Base-by-base conservation (phyloP, 64 coral and sea anemone species). In the Stylophora pistillata region DNA sequence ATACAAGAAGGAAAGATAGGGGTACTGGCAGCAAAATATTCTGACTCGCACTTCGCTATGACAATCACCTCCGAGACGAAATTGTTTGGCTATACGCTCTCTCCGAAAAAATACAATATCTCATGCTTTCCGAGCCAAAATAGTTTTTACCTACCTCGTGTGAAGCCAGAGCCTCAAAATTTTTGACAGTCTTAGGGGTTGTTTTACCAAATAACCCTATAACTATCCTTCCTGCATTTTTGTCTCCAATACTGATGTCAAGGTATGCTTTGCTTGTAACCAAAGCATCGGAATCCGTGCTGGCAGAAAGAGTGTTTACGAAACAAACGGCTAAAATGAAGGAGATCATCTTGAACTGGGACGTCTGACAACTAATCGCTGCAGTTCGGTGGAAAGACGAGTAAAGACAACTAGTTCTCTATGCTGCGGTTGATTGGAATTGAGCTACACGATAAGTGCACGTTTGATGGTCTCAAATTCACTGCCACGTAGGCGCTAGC, bases 191-290 rank as follows among this genome's bases (percentile, higher is more conserved):
- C 85, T 85, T 84, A 16, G 89, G 89, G 23, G 85, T 78, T 4
- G 71, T 73, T 25, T 91, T 81, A 0, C 89, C 89, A 71, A 91
- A 91, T 20, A 91, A 55, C 66, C 89, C 89, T 20, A 91, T 91
- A 9, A 91, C 89, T 34, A 91, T 91, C 34, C 55, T 71, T 41
- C 89, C 89, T 63, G 31, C 60, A 0, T 28, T 10, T 72, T 83
- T 29, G 1, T 54, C 78, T 12, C 71, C 79, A 17, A 91, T 91
- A 16, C 63, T 84, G 79, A 91, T 76, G 55, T 91, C 78, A 11
- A 91, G 72, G 59, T 59, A 91, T 18, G 58, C 89, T 56, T 91
- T 97, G 20, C 75, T 76, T 26, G 87, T 97, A 12, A 97, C 87
- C 32, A 84, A 15, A 54, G 52, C 60, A 69, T 87, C 87, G 9